Evolutionary conservation across 2,797 vertebrate genomes (phyloP).

Genomic region (Tympanoctomys barrerae): DNA sequence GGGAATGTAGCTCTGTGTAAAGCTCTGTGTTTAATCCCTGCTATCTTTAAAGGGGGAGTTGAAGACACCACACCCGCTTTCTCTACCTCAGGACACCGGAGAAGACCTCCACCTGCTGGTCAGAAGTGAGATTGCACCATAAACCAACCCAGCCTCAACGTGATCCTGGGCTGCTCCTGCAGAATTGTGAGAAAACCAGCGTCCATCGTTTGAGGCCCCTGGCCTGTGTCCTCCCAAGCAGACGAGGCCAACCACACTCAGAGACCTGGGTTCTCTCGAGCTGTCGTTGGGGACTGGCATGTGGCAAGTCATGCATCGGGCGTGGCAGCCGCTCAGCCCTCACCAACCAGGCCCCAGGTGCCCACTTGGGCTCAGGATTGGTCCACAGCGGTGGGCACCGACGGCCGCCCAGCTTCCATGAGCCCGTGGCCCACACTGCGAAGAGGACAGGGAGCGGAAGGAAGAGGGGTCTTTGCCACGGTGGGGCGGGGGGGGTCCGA

Average conservation of each 20-base stretch:
- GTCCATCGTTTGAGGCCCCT: neutral
- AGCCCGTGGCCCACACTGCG: no score
- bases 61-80: neutral
- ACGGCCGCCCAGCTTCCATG: no score
- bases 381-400: neutral
- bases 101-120: neutral
- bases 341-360: neutral
- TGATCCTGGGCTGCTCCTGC: neutral
- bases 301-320: neutral
- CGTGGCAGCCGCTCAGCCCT: neutral
- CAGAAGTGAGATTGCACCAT: neutral
- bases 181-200: neutral
- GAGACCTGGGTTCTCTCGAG: neutral
- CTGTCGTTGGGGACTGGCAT: neutral
- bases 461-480: no score
- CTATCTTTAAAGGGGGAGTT: neutral
- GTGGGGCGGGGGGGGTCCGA: no score
- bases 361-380: neutral
- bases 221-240: neutral
- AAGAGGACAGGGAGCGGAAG: no score
- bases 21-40: neutral
- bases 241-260: neutral
- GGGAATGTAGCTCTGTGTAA: neutral
- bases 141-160: neutral
- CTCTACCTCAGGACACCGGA: neutral